phyloP scores from a whole-genome alignment of 2,888 invertebrate species.

The Caenorhabditis angaria region DNA sequence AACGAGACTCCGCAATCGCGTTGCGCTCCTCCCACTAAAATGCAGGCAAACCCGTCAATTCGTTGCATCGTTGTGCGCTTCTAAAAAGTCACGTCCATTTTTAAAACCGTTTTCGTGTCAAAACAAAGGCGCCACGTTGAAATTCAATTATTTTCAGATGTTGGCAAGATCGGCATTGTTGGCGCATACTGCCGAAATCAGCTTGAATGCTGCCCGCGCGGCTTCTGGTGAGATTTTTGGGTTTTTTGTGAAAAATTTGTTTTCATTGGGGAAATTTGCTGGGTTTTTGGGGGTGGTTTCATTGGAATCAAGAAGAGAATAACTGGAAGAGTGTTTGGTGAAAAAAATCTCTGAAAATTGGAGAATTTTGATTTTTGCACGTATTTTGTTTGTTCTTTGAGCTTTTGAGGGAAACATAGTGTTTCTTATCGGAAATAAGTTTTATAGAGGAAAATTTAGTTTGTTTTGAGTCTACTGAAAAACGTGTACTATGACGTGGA shows the following conservation, averaged over 20 bases:
- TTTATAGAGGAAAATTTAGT: too few relatives aligned
- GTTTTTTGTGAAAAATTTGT: not conserved
- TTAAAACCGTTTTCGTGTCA: not conserved
- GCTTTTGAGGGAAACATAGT: too few relatives aligned
- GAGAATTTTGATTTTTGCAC: too few relatives aligned
- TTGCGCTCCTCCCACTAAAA: constrained; percentile 18
- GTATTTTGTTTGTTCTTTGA: too few relatives aligned
- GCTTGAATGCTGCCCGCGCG: constrained; percentile 42
- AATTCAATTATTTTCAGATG: constrained; percentile 41
- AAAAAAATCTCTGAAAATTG: too few relatives aligned
- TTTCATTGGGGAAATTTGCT: too few relatives aligned
- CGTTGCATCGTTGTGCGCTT: constrained; percentile 25
- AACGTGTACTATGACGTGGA: too few relatives aligned
- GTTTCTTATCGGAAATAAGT: too few relatives aligned
- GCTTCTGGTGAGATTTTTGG: constrained; percentile 44
- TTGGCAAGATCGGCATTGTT: constrained; percentile 54
- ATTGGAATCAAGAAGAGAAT: too few relatives aligned
- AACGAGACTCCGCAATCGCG: constrained; percentile 13
- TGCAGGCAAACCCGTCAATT: constrained; percentile 11
- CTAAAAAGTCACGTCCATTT: constrained; percentile 41
- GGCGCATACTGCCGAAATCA: constrained; percentile 45
- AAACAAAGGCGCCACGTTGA: not conserved
- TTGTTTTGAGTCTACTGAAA: too few relatives aligned
- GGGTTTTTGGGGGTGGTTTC: too few relatives aligned
- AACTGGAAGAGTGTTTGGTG: too few relatives aligned